Percentiles rank a stretch among this genome's conserved stretches.
These are phyloP conservation scores for Dromius quadrimaculatus DNA, from an alignment of 2,888 invertebrate genomes.

Conservation along the genomic window DNA sequence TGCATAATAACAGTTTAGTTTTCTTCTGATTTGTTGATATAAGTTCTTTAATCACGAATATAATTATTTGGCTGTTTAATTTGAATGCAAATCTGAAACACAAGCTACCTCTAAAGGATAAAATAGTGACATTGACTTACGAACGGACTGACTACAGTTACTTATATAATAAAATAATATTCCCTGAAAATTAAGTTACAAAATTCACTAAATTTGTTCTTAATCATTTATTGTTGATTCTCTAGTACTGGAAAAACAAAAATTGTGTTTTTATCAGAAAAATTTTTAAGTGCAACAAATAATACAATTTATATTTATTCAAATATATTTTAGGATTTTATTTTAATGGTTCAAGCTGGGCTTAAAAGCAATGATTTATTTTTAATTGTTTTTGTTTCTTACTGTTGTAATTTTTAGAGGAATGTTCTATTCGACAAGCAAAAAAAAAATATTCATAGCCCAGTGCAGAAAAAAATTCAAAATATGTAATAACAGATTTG, in stretches of 20 bases:
- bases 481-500: background rate
- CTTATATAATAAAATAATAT: slow-evolving; percentile 38
- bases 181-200: slow-evolving; percentile 13
- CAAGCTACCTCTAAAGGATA: slow-evolving; percentile 47
- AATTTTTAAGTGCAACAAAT: background rate
- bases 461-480: background rate
- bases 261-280: background rate
- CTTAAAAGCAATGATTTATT: background rate
- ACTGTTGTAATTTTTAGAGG: too few species aligned
- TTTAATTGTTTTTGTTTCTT: slow-evolving; percentile 2
- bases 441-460: background rate
- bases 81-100: background rate
- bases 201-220: slow-evolving; percentile 8
- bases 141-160: slow-evolving; percentile 38
- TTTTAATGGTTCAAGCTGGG: too few species aligned
- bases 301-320: too few species aligned
- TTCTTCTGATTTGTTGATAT: too few species aligned
- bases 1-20: background rate
- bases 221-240: too few species aligned
- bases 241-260: too few species aligned
- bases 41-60: background rate
- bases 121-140: slow-evolving; percentile 43
- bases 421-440: too few species aligned
- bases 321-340: too few species aligned
- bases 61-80: background rate